Percentiles rank a stretch among this genome's conserved stretches.
These are phyloP conservation scores for Odontophorus gujanensis DNA, from an alignment of 2,113 vertebrate genomes.

Conservation along the genomic window DNA sequence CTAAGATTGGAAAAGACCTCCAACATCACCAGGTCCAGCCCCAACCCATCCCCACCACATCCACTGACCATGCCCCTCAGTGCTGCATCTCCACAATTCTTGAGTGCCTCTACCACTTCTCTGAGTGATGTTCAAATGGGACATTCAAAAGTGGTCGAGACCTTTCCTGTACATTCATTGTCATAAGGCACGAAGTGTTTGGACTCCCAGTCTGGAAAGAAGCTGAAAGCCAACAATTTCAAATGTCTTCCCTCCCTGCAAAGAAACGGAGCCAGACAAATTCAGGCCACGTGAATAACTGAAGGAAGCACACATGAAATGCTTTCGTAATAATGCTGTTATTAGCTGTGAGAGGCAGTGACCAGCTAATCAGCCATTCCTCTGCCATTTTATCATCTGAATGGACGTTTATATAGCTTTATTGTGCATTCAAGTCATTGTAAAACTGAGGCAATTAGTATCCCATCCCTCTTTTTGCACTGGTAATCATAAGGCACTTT, in stretches of 20 bases:
- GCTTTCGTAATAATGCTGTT: not conserved
- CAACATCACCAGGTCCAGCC: too few relatives aligned
- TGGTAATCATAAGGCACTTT: not conserved
- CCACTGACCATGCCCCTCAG: too few relatives aligned
- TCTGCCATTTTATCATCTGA: not conserved
- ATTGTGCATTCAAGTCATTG: not conserved
- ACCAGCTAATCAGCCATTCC: not conserved
- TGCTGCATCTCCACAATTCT: too few relatives aligned
- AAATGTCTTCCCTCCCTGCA: not conserved
- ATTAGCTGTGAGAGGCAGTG: not conserved
- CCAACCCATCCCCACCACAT: too few relatives aligned
- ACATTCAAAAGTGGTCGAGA: accelerated
- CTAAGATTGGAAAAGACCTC: too few relatives aligned
- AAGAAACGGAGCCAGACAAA: not conserved
- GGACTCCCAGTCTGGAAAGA: not conserved
- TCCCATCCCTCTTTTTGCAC: not conserved
- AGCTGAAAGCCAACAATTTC: not conserved
- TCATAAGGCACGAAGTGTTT: not conserved
- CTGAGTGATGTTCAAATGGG: too few relatives aligned
- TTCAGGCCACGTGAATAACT: not conserved
- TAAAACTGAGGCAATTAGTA: conserved; percentile 23
- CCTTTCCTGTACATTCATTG: not conserved
- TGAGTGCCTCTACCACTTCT: too few relatives aligned
- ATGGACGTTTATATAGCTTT: not conserved
- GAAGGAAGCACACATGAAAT: not conserved